phyloP scores from a whole-genome alignment of 2,888 invertebrate species.

The Eudasyphora cyanicolor region DNA sequence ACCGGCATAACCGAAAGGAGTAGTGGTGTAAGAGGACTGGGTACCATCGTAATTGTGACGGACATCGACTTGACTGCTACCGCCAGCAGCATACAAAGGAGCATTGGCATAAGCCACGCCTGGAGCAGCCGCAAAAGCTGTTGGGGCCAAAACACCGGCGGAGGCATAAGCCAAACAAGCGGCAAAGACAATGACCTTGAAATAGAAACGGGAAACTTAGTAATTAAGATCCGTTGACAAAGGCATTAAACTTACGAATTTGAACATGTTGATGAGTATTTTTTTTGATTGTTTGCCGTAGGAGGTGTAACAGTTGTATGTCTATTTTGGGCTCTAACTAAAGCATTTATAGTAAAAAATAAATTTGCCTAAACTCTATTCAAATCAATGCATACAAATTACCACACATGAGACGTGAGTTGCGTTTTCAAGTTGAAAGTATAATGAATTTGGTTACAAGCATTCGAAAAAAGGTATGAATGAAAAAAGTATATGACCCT shows the following conservation, averaged over 20 bases:
- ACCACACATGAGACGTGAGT: not conserved
- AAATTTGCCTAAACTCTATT: not conserved
- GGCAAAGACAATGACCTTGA: conserved; percentile 71
- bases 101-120: conserved; percentile 80
- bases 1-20: conserved; percentile 73
- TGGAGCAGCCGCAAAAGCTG: conserved; percentile 67
- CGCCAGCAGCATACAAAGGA: conserved; percentile 76
- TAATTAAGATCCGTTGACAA: not conserved
- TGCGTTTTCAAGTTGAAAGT: too few species aligned
- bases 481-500: too few species aligned
- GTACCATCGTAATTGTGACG: conserved; percentile 76
- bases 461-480: too few species aligned
- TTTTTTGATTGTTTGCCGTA: conserved; percentile 44
- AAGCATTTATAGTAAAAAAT: not conserved
- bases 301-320: conserved; percentile 4
- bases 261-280: conserved; percentile 69
- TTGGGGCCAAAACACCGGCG: conserved; percentile 69
- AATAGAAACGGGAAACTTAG: not conserved
- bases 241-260: conserved; percentile 72
- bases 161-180: conserved; percentile 71
- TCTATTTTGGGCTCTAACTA: not conserved
- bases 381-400: not conserved
- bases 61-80: conserved; percentile 76
- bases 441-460: too few species aligned
- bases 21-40: conserved; percentile 75